These are phyloP conservation scores for Conus ventricosus DNA, from an alignment of 1,140 invertebrate species.

Conservation along the genomic window DNA sequence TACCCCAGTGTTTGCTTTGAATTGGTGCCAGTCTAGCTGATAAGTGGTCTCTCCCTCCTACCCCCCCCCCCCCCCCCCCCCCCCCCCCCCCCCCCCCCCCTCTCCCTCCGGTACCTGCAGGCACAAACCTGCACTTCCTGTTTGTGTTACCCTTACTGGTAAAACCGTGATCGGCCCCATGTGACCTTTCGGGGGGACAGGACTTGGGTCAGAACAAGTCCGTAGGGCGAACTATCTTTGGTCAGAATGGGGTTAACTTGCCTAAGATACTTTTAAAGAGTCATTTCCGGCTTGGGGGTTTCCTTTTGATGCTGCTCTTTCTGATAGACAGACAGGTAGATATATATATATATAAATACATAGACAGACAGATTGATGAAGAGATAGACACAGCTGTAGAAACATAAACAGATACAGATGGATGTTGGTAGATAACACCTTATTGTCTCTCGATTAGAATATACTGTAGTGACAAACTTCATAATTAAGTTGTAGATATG, in stretches of 20 bases:
- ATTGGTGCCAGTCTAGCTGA: not conserved
- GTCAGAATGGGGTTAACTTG: not conserved
- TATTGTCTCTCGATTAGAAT: too few relatives aligned
- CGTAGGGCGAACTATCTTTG: too few relatives aligned
- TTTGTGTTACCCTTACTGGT: not conserved
- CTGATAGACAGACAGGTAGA: not conserved
- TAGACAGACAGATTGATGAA: not conserved
- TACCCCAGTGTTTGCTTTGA: conserved; percentile 10
- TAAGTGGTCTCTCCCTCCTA: not conserved
- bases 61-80: too few relatives aligned
- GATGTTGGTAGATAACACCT: too few relatives aligned
- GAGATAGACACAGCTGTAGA: too few relatives aligned
- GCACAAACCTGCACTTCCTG: not conserved
- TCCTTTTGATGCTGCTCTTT: too few relatives aligned
- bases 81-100: not conserved
- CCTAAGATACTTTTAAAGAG: not conserved
- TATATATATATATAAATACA: not conserved
- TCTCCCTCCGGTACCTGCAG: not conserved
- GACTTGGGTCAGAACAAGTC: not conserved
- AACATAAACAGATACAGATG: too few relatives aligned
- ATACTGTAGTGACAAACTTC: too few relatives aligned
- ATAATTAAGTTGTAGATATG: too few relatives aligned
- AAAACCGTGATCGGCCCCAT: not conserved
- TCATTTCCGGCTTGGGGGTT: too few relatives aligned
- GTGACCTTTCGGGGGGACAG: not conserved